Conservation (phyloP, 2,113 vertebrate genomes). For the Nycticryphes semicollaris region DNA sequence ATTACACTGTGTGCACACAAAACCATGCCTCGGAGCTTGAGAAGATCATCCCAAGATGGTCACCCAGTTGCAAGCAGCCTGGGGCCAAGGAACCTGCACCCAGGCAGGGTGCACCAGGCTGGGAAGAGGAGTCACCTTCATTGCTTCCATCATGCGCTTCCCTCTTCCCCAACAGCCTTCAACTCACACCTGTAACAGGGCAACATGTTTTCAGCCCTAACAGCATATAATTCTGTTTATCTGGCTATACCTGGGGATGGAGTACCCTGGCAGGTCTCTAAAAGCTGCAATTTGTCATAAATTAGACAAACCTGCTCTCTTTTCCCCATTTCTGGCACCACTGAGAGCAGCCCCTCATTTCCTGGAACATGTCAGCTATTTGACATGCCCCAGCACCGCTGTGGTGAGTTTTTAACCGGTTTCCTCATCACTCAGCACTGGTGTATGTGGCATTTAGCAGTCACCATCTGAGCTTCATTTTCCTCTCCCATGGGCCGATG, state of each 20-base stretch:
- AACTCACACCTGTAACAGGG: neutral
- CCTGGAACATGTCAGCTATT: neutral
- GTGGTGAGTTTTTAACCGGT: neutral
- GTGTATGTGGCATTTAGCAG: fast-evolving
- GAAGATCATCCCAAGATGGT: neutral
- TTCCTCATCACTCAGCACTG: neutral
- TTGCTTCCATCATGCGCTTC: fast-evolving
- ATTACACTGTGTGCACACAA: neutral
- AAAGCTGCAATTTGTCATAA: neutral
- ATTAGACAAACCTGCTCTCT: conserved; percentile 8
- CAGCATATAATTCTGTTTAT: neutral
- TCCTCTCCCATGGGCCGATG: neutral
- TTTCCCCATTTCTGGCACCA: neutral
- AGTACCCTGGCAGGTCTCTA: neutral
- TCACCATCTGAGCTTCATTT: neutral
- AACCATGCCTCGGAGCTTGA: neutral
- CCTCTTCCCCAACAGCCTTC: neutral
- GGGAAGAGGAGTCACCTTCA: neutral
- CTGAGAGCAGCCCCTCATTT: neutral
- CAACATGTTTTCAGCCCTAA: neutral
- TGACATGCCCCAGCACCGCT: neutral
- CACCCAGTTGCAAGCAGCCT: neutral
- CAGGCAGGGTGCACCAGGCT: neutral
- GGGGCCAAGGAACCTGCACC: neutral
- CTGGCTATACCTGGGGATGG: neutral